phyloP scores from a whole-genome alignment of 2,797 vertebrate genomes.

The Podarcis siculus region DNA sequence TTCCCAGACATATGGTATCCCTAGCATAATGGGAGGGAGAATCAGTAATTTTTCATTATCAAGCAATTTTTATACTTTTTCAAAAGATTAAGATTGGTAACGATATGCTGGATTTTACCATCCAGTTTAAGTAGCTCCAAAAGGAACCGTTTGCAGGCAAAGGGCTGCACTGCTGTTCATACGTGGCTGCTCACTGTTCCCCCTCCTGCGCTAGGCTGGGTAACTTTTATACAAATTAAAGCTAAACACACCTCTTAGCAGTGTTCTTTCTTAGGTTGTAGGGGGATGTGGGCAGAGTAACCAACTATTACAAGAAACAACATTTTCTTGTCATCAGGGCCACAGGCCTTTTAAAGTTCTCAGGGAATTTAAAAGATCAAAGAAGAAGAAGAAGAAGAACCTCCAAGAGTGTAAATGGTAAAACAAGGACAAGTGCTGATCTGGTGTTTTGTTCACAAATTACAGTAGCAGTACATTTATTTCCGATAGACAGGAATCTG shows the following conservation, averaged over 20 bases:
- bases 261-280: constrained; percentile 24
- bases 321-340: constrained; percentile 2
- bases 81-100: no score
- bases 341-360: not conserved
- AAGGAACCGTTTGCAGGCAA: not conserved
- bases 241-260: not conserved
- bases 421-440: not conserved
- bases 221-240: not conserved
- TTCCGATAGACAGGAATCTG: not conserved
- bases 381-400: not conserved
- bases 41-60: not conserved
- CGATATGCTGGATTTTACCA: not conserved
- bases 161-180: not conserved
- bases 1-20: no score
- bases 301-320: not conserved
- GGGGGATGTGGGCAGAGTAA: not conserved
- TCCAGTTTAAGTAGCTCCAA: not conserved
- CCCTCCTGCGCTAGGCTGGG: not conserved
- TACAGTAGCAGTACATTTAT: not conserved
- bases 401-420: not conserved
- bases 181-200: not conserved
- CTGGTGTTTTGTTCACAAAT: not conserved
- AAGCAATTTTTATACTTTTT: not conserved
- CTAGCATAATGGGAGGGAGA: no score
- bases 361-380: not conserved